Evolutionary conservation across 2,797 vertebrate species (phyloP), one percentile per base, ranked within the genome.

Genomic region (Petrocephalus sullivani): DNA sequence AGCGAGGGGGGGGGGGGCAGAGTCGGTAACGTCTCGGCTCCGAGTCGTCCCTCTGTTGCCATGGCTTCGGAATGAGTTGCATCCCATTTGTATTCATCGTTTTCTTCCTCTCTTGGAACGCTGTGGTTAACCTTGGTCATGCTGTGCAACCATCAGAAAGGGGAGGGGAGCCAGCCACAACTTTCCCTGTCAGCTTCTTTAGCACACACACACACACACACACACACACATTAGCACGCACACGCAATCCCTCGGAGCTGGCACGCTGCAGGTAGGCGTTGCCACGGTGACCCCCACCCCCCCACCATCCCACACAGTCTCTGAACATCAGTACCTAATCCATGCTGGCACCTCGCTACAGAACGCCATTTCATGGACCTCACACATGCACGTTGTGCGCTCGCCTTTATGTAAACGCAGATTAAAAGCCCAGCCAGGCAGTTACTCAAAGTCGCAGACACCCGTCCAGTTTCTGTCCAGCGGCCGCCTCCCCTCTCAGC

Each of bases 81-180:
- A 71, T 88, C 64, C 88, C 53, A 88, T 86, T 78, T 86, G 88
- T 58, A 86, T 86, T 86, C 88, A 86, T 14, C 21, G 14, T 88
- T 37, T 60, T n/a, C 33, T 28, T 75, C 21, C 28, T 57, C 16
- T 33, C 60, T 58, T 56, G 41, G 49, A 64, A 21, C 58, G 51
- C 23, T 12, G 71, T 60, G 58, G 85, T 60, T 78, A 78, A 78
- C 88, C 83, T 78, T 86, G 84, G 49, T 86, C 28, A 71, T 53
- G 46, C 88, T 61, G 82, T 71, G 64, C 33, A 37, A 57, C 21
- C 46, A 41, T n/a, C 54, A 51, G 14, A 56, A 67, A 12, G 56
- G 19, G 51, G 12, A 23, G 57, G 33, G 87, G 21, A 8, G 19
- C 46, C 14, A 71, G 37, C 49, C 8, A 9, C 8, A 71, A 83